Evolutionary conservation across 2,888 invertebrate species (phyloP), one percentile per base, ranked within the genome.

Genomic region (Cepaea hortensis): DNA sequence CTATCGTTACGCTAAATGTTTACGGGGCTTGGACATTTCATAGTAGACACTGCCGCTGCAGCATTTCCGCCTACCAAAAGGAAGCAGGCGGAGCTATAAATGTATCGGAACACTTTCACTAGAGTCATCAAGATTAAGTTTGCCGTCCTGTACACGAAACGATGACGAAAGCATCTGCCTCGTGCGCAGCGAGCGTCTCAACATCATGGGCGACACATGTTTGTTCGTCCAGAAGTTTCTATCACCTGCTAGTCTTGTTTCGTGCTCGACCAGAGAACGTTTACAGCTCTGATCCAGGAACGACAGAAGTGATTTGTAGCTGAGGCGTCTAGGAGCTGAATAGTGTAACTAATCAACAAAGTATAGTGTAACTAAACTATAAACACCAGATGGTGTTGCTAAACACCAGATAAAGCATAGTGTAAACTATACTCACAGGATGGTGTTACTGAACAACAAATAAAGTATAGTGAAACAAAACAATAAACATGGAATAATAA

Each of bases 41-140:
- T n/a, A 81, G n/a, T 46, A 15, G 81, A 81, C 81, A 81, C 50
- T n/a, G n/a, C 70, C n/a, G 20, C 68, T 18, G 20, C 23, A n/a
- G 7, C 35, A 20, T 48, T 68, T n/a, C 46, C 68, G n/a, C 81
- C 81, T 70, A 81, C 70, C 79, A 13, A 20, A 13, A 23, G 3
- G 9, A 70, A 48, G n/a, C 48, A 70, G 81, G 81, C 68, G 81
- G 81, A 48, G 70, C 81, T 35, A 81, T n/a, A 20, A 62, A 35
- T 46, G 62, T 70, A 3, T 13, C n/a, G 11, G 15, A 20, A 15
- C 68, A 23, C 23, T 1, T n/a, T 72, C 70, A 77, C 77, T 55
- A 6, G 50, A 55, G 50, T 81, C 81, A 81, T 70, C 50, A 81
- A 70, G 23, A 20, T 81, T 81, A 48, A 15, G 23, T 23, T 48